Percentiles rank a stretch among this genome's conserved stretches.
These are phyloP conservation scores for Lasioglossum marginatum DNA, from an alignment of 2,888 invertebrate species.

Conservation along the genomic window DNA sequence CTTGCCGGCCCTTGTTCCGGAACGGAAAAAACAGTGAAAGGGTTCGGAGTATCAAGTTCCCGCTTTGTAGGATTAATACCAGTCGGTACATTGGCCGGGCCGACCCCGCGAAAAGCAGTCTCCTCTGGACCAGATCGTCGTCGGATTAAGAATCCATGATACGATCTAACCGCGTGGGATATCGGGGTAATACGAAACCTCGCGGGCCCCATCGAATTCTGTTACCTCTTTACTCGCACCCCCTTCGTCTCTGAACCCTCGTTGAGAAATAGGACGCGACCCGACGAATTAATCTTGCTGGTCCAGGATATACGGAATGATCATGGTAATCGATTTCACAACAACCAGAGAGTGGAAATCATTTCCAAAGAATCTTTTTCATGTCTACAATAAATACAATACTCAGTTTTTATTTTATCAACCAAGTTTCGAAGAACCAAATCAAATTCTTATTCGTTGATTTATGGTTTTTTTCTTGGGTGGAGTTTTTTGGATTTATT, in stretches of 20 bases:
- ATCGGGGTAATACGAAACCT: slow-evolving; percentile 62
- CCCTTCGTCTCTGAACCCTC: slow-evolving; percentile 25
- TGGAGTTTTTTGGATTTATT: neutral
- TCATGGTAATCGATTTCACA: neutral
- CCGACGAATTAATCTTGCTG: slow-evolving; percentile 41
- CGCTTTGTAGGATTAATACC: slow-evolving; percentile 27
- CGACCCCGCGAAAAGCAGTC: slow-evolving; percentile 39
- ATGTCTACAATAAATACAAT: too few relatives aligned
- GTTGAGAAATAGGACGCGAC: slow-evolving; percentile 42
- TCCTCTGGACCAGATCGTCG: slow-evolving; percentile 43
- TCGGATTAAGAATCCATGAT: slow-evolving; percentile 63
- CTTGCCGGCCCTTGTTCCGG: slow-evolving; percentile 12
- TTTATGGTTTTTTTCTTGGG: too few relatives aligned
- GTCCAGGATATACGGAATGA: neutral
- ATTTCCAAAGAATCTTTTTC: neutral
- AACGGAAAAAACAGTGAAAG: slow-evolving; percentile 12
- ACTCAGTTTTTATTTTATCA: too few relatives aligned
- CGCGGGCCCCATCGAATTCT: slow-evolving; percentile 36
- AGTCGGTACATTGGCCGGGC: slow-evolving; percentile 32
- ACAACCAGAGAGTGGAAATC: neutral
- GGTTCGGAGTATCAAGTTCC: slow-evolving; percentile 30
- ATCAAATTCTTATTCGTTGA: too few relatives aligned
- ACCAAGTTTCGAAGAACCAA: too few relatives aligned
- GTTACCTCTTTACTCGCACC: slow-evolving; percentile 4
- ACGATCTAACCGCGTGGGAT: slow-evolving; percentile 62